Base-by-base conservation (phyloP, 1,140 invertebrate species). In the Drosophila mojavensis region DNA sequence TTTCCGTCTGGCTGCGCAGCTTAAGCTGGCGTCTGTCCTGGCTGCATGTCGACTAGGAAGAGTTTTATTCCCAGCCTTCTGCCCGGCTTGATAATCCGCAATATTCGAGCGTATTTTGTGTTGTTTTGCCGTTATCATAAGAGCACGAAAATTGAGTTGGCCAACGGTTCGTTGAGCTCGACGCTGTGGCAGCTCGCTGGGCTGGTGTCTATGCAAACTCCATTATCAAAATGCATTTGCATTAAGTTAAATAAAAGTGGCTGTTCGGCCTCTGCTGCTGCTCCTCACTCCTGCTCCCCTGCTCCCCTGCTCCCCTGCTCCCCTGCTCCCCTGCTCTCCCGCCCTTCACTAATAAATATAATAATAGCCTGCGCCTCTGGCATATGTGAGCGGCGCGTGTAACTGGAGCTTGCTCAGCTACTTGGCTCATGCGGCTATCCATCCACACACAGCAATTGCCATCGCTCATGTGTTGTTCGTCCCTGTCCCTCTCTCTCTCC, bases 211-310 rank as follows among this genome's bases (percentile, higher is more conserved):
- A 55, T 65, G 63, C 47, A 67, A 67, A 67, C 56, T 73, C 50
- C 30, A 73, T 73, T 73, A 73, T 73, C 70, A 60, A 67, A 72
- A 66, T 72, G 62, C 68, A 72, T 66, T 72, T 59, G 47, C 65
- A 62, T 83, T 80, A 17, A 17, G 17, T 17, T 17, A 83, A 84
- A 84, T 54, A n/a, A 54, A 15, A 69, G 81, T 80, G 84, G 67
- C 81, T 78, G 36, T 9, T 36, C 10, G 30, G 30, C 9, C 10
- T 1, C 33, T 36, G 33, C 33, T 39, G 36, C 11, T 39, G 36
- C 36, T 39, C 5, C 36, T 0, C 2, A 24, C 11, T 11, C 5
- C 36, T 39, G 11, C 36, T 36, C 9, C 10, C 10, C 9, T 4
- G 36, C 36, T 11, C 36, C 36, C 11, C 9, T 4, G 36, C 36